These are phyloP conservation scores for Neelides sp. DNA, from an alignment of 1,140 invertebrate genomes.

Conservation along the genomic window DNA sequence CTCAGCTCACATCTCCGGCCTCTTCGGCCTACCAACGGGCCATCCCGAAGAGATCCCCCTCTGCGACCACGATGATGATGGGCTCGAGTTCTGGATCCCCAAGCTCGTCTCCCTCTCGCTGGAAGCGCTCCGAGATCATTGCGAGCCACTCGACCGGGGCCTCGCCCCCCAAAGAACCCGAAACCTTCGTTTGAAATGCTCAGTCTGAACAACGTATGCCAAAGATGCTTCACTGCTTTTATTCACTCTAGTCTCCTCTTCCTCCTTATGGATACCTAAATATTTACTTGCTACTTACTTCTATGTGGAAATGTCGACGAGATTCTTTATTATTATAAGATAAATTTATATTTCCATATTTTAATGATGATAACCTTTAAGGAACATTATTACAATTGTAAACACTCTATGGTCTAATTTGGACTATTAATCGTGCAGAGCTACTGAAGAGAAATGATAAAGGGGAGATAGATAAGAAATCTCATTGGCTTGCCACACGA, in stretches of 20 bases:
- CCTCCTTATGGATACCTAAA: too few relatives aligned
- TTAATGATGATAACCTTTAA: conserved; percentile 5
- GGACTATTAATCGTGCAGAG: too few relatives aligned
- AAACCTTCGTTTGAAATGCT: conserved; percentile 8
- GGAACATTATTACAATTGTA: too few relatives aligned
- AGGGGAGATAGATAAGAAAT: too few relatives aligned
- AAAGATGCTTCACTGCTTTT: not conserved
- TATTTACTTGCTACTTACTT: not conserved
- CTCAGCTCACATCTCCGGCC: not conserved
- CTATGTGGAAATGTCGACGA: not conserved
- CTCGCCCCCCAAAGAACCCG: conserved; percentile 1
- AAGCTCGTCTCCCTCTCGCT: conserved; percentile 10
- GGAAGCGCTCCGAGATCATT: conserved; percentile 31
- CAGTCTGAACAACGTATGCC: not conserved
- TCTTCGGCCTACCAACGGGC: not conserved
- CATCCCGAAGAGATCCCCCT: not conserved
- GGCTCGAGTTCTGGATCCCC: too few relatives aligned
- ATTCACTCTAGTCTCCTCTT: too few relatives aligned
- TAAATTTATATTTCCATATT: not conserved
- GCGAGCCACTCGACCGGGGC: conserved; percentile 13
- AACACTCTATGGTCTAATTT: too few relatives aligned
- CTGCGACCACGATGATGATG: too few relatives aligned
- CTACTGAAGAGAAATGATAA: too few relatives aligned
- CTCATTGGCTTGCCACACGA: too few relatives aligned
- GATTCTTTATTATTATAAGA: not conserved